A percentile compares a stretch with the other conserved stretches of the same genome.
These are phyloP conservation scores for Sarcoramphus papa DNA, from an alignment of 2,797 vertebrate species.

Conservation along the genomic window DNA sequence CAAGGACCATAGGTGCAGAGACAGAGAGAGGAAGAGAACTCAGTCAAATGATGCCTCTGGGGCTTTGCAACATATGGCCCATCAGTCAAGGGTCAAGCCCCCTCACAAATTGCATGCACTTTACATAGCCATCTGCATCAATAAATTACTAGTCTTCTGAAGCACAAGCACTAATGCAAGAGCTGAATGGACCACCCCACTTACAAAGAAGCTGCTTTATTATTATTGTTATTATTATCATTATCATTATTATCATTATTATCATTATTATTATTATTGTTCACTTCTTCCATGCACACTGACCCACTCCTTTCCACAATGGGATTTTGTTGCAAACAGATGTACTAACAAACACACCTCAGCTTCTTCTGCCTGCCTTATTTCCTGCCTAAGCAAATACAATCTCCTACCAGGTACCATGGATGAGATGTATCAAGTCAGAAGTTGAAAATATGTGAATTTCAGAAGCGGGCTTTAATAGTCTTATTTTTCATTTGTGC, in stretches of 20 bases:
- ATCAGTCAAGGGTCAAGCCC: slow-evolving; percentile 91
- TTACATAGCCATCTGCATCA: slow-evolving; percentile 84
- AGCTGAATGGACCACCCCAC: slow-evolving; percentile 57
- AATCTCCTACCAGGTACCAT: neutral
- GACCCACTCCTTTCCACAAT: neutral
- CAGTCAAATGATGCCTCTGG: slow-evolving; percentile 75
- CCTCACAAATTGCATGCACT: slow-evolving; percentile 88
- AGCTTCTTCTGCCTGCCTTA: neutral
- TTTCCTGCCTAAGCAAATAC: neutral
- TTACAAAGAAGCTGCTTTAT: slow-evolving; percentile 66
- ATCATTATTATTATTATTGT: neutral
- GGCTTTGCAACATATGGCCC: slow-evolving; percentile 79
- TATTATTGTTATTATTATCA: neutral
- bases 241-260: neutral
- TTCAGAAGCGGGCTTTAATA: neutral
- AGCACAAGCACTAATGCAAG: slow-evolving; percentile 67
- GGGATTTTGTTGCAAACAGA: neutral
- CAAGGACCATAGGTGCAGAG: slow-evolving; percentile 72
- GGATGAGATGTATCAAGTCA: neutral
- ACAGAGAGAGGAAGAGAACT: slow-evolving; percentile 73
- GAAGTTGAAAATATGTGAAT: neutral
- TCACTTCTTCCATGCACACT: neutral
- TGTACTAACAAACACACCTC: neutral
- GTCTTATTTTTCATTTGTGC: neutral
- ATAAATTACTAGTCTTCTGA: slow-evolving; percentile 77